Evolutionary conservation across 2,888 invertebrate genomes (phyloP), one percentile per base, ranked within the genome.

Genomic region (Lasioglossum lativentre): DNA sequence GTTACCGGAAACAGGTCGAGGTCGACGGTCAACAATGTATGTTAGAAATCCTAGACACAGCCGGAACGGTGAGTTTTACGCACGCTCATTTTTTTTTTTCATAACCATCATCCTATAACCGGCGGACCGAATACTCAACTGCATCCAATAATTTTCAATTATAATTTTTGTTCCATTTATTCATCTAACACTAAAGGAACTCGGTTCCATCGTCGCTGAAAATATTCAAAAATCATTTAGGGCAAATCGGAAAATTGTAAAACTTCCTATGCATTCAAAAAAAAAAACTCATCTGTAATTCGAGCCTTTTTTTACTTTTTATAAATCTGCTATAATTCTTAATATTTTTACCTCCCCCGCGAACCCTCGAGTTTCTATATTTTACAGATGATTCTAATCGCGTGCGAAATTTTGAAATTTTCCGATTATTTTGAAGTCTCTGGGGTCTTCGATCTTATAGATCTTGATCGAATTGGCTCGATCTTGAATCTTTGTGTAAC

Each of bases 11-110:
- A 97, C 99, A 99, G 97, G 99, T 99, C 91, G 99, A 99, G 96
- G 99, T 99, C 89, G 99, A 99, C 96, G 99, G 99, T 78, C 99
- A 99, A 95, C 99, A 99, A 96, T 99, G 99, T 96, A 99, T 99
- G 99, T 97, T 99, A 94, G 99, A 99, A 96, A 99, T 99, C 94
- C 96, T 99, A 95, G 99, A 99, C 96, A 99, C 99, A 90, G 99
- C 99, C 93, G 99, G 99, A 95, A 99, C 99, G 95, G 98, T 98
- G 96, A 96, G 96, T 87, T 84, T 70, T 75, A 70, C 38, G 38
- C 47, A 66, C 34, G 34, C 34, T 66, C 34, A 66, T 30, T 66
- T 34, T 30, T 4, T 59, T 1, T 47, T 2, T 52, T 10, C 52
- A 52, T 30, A 66, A 66, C 30, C 19, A 66, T 23, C 8, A 8